Conservation (phyloP, 2,888 invertebrate genomes). For the Neelides folsomi region DNA sequence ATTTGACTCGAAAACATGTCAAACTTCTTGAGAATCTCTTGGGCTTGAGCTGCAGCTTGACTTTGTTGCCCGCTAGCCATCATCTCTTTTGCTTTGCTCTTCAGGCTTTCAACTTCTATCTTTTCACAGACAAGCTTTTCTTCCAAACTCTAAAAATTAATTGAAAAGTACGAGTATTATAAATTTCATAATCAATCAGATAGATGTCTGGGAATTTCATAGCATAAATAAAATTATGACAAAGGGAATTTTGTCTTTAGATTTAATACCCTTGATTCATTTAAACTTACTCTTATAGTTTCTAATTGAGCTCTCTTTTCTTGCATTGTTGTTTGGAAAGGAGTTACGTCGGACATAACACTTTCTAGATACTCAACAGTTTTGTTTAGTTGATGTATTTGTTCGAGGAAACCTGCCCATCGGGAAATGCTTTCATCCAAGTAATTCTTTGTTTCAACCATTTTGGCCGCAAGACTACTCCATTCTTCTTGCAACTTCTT, state of each 20-base stretch:
- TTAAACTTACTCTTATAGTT: conserved; percentile 50
- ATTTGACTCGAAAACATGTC: conserved; percentile 63
- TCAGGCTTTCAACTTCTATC: conserved; percentile 72
- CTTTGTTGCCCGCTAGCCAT: conserved; percentile 71
- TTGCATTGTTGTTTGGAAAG: conserved; percentile 64
- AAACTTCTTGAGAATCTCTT: conserved; percentile 70
- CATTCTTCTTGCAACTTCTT: conserved; percentile 76
- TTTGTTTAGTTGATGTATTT: conserved; percentile 70
- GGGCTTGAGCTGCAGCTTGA: conserved; percentile 67
- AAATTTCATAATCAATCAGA: too few species aligned
- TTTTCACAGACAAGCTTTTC: conserved; percentile 80
- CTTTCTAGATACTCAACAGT: conserved; percentile 63
- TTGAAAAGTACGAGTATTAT: too few species aligned
- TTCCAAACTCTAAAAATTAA: conserved; percentile 48
- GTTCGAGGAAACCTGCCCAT: conserved; percentile 80
- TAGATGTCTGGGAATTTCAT: too few species aligned
- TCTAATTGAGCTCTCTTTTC: conserved; percentile 78
- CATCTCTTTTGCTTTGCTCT: conserved; percentile 73
- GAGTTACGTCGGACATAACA: conserved; percentile 57
- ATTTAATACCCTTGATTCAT: too few species aligned
- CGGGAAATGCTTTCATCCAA: conserved; percentile 78
- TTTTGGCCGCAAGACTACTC: conserved; percentile 71
- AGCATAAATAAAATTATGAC: too few species aligned
- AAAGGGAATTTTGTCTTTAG: too few species aligned
- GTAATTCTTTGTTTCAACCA: conserved; percentile 77